Conservation (phyloP, 2,113 vertebrate species). For the Saccopteryx leptura region DNA sequence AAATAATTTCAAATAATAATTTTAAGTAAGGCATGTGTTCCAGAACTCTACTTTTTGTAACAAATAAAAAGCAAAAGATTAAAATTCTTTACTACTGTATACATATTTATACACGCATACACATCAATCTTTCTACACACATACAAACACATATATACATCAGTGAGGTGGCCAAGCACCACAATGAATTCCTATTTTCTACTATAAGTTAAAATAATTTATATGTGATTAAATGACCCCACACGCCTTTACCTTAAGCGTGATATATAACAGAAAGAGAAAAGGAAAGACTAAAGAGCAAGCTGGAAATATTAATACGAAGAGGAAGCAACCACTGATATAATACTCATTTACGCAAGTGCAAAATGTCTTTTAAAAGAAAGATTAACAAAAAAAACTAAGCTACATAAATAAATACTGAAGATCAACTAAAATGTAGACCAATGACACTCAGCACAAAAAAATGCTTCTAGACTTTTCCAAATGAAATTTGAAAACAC, state of each 20-base stretch:
- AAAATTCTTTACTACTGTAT: neutral
- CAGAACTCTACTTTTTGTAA: neutral
- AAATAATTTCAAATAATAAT: neutral
- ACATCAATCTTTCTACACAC: neutral
- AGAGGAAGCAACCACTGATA: neutral
- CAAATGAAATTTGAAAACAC: neutral
- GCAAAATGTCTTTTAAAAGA: conserved; percentile 11
- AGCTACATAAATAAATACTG: neutral
- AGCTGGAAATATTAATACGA: neutral
- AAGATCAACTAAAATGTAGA: conserved; percentile 5
- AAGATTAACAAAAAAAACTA: conserved; percentile 3
- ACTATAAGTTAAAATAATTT: conserved; percentile 15
- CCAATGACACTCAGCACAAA: neutral
- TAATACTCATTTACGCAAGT: neutral
- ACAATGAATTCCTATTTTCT: conserved; percentile 35
- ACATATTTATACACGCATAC: neutral
- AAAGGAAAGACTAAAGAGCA: neutral
- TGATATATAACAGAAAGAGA: neutral
- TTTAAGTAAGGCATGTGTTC: neutral
- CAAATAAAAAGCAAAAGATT: neutral
- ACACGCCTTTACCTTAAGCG: conserved; percentile 15
- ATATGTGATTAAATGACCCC: neutral
- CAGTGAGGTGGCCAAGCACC: neutral
- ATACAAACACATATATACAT: neutral
- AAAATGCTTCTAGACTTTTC: neutral